phyloP scores from a whole-genome alignment of 2,797 vertebrate species.

The Echeneis naucrates region DNA sequence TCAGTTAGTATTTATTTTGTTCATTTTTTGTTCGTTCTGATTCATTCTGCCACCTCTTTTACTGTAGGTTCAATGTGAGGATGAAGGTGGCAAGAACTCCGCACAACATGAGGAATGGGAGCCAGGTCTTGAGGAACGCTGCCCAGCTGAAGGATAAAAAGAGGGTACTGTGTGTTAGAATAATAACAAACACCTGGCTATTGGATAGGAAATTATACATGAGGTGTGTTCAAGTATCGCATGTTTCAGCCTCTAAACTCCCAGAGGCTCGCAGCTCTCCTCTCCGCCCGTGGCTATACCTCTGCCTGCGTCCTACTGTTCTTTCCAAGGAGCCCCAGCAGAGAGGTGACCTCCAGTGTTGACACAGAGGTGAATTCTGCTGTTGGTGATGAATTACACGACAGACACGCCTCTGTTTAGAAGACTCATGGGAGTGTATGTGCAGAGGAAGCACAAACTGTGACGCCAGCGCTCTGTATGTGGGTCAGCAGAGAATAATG shows the following conservation, averaged over 20 bases:
- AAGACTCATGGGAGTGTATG: slow-evolving; percentile 54
- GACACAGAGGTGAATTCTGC: slow-evolving; percentile 49
- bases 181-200: slow-evolving; percentile 37
- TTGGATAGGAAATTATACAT: slow-evolving; percentile 55
- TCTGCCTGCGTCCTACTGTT: slow-evolving; percentile 56
- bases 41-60: slow-evolving; percentile 56
- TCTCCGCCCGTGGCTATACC: slow-evolving; percentile 7
- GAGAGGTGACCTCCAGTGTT: slow-evolving; percentile 73
- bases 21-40: slow-evolving; percentile 11
- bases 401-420: slow-evolving; percentile 63
- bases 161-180: slow-evolving; percentile 47
- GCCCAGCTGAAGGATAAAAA: slow-evolving; percentile 84
- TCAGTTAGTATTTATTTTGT: slow-evolving; percentile 13
- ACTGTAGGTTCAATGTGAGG: slow-evolving; percentile 90
- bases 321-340: slow-evolving; percentile 66
- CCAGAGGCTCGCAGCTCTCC: slow-evolving; percentile 23
- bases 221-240: slow-evolving; percentile 31
- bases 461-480: slow-evolving; percentile 65
- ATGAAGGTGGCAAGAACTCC: slow-evolving; percentile 87
- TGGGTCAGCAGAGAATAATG: slow-evolving; percentile 81
- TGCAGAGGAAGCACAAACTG: slow-evolving; percentile 70
- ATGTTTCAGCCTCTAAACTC: slow-evolving; percentile 23
- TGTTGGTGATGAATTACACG: slow-evolving; percentile 79
- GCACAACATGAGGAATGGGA: slow-evolving; percentile 92
- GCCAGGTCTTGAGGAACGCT: slow-evolving; percentile 96